Percentiles rank a stretch among this genome's conserved stretches.
Evolutionary conservation across 1,140 invertebrate species (phyloP).

Genomic region (Leptoteleia sp.): DNA sequence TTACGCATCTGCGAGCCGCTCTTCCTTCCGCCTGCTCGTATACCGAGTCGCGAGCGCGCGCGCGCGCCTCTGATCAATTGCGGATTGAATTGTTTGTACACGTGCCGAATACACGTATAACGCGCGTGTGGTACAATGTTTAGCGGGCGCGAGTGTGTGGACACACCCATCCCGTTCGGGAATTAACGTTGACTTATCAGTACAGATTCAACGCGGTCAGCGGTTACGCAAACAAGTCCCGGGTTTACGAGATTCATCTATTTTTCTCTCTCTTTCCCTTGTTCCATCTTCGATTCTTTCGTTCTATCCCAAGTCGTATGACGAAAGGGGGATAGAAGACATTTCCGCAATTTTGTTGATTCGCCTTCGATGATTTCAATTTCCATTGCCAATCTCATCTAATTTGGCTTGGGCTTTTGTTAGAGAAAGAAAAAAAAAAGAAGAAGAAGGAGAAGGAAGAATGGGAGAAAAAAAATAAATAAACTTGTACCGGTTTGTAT

Average conservation of each 20-base stretch:
- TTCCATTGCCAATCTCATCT: slow-evolving; percentile 8
- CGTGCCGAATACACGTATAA: slow-evolving; percentile 1
- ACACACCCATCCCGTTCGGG: background rate
- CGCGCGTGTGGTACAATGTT: slow-evolving; percentile 11
- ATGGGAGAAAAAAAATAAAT: no score
- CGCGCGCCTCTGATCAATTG: slow-evolving; percentile 36
- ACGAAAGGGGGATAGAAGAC: no score
- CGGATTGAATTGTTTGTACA: slow-evolving; percentile 4
- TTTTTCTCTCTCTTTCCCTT: background rate
- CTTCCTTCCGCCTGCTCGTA: slow-evolving; percentile 19
- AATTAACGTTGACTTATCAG: slow-evolving; percentile 26
- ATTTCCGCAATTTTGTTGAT: no score
- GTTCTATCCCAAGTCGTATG: no score
- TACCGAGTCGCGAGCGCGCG: no score
- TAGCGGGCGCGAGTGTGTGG: background rate
- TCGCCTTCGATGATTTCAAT: slow-evolving; percentile 7
- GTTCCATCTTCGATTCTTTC: no score
- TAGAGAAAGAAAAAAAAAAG: background rate
- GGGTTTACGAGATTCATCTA: background rate
- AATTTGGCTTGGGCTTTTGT: slow-evolving; percentile 17
- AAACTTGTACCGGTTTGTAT: slow-evolving; percentile 24
- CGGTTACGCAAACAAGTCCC: slow-evolving; percentile 1
- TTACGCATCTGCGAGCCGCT: slow-evolving; percentile 33
- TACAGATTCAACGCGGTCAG: slow-evolving; percentile 21
- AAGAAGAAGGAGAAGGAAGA: no score